phyloP scores from a whole-genome alignment of 2,797 vertebrate genomes.

The Leucoraja ocellata region DNA sequence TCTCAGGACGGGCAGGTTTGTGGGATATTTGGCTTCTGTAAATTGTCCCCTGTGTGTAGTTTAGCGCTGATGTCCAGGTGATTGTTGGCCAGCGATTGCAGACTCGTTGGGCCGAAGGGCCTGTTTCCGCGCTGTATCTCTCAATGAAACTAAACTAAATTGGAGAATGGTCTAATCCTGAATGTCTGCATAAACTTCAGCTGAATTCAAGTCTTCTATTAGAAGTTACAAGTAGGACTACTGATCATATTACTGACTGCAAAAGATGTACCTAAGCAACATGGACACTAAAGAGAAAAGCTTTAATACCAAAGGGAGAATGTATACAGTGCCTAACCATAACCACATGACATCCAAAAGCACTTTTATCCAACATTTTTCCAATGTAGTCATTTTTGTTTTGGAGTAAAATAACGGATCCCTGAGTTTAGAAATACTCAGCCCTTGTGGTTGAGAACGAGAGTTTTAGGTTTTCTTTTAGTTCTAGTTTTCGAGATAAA shows the following conservation, averaged over 20 bases:
- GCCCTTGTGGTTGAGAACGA: too few species aligned
- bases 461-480: too few species aligned
- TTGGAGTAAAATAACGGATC: not conserved
- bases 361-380: not conserved
- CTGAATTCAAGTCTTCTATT: not conserved
- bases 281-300: not conserved
- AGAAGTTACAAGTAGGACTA: not conserved
- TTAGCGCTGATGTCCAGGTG: too few species aligned
- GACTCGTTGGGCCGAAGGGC: too few species aligned
- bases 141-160: too few species aligned
- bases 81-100: too few species aligned
- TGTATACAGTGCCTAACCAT: not conserved
- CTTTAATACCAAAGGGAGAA: not conserved
- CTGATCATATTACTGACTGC: not conserved
- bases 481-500: too few species aligned
- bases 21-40: too few species aligned
- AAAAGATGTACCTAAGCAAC: not conserved
- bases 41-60: too few species aligned
- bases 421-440: not conserved
- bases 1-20: too few species aligned
- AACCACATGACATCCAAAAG: not conserved
- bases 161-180: not conserved
- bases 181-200: not conserved
- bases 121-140: too few species aligned
- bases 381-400: not conserved